phyloP scores from a whole-genome alignment of 2,113 vertebrate genomes.

The Toxostoma redivivum region DNA sequence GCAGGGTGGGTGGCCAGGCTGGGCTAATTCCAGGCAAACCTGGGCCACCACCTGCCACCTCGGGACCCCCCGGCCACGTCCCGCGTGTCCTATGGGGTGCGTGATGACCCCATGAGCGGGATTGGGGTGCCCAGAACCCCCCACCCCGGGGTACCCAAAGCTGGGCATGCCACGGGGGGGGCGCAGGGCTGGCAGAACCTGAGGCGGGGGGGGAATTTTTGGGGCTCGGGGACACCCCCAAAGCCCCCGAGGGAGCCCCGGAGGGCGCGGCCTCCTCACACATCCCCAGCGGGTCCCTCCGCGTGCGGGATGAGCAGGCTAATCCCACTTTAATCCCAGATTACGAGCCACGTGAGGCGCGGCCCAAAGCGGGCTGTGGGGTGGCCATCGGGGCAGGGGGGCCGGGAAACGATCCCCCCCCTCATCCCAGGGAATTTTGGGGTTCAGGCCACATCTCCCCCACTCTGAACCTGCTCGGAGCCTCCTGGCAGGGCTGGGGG shows the following conservation, averaged over 20 bases:
- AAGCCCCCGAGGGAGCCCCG: accelerated
- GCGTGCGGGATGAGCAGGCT: conserved; percentile 38
- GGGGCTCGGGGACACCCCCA: not conserved
- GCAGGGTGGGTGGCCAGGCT: not conserved
- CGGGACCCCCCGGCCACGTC: not conserved
- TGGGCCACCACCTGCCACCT: not conserved
- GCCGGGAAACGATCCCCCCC: not conserved
- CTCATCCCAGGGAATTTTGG: accelerated
- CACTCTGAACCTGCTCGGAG: accelerated
- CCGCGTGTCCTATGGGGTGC: not conserved
- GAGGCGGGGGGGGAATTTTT: too few relatives aligned
- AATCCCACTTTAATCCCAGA: conserved; percentile 39
- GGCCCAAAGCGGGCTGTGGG: not conserved
- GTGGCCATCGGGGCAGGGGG: not conserved
- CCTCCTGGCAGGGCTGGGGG: not conserved
- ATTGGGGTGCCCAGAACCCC: accelerated
- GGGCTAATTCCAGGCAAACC: not conserved
- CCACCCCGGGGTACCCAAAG: accelerated
- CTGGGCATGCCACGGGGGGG: accelerated
- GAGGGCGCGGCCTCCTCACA: not conserved
- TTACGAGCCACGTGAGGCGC: not conserved
- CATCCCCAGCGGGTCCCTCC: not conserved
- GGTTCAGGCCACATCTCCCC: accelerated
- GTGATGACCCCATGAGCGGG: accelerated
- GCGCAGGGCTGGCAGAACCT: accelerated